Base-by-base conservation (phyloP, 2,888 invertebrate genomes). In the Stomorhina lunata region DNA sequence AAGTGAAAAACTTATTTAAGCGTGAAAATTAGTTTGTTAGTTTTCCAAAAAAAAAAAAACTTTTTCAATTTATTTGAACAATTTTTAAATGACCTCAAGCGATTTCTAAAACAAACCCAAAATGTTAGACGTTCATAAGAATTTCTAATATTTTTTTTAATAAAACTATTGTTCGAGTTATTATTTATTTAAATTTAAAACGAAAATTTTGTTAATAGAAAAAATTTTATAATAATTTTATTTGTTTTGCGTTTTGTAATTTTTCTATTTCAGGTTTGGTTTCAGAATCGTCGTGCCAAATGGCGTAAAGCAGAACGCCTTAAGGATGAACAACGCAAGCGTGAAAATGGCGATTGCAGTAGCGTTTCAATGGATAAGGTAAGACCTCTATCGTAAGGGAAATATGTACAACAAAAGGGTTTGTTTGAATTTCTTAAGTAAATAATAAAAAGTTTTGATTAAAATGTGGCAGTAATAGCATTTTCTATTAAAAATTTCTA, bases 251-350 rank as follows among this genome's bases (percentile, higher is more conserved):
- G 25, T n/a, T 65, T 7, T 57, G 45, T 80, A 37, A 34, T 85
- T 85, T 10, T 91, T n/a, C n/a, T n/a, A n/a, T n/a, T n/a, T n/a
- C n/a, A 97, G 97, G 97, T 97, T 34, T 97, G 97, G 97, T 97
- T 97, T 90, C 97, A 97, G 93, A 97, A 97, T 89, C 93, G 97
- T 50, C 93, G 97, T 78, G 97, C 97, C 45, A 97, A 97, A 91
- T 97, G 97, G 97, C 93, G 97, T 82, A 97, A 97, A 92, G 97
- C 96, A 55, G 97, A 97, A 91, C 93, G 97, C 34, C 93, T 97
- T 89, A 97, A 97, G 92, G 97, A 97, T 89, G 97, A 97, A 88
- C 96, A 97, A 90, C 92, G 96, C 81, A 97, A 96, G 89, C 92
- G 96, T 63, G 96, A 96, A 87, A 96, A 95, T 12, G 93, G 93